Evolutionary conservation across 1,140 invertebrate genomes (phyloP).

Genomic region (Zeugodacus cucurbitae): DNA sequence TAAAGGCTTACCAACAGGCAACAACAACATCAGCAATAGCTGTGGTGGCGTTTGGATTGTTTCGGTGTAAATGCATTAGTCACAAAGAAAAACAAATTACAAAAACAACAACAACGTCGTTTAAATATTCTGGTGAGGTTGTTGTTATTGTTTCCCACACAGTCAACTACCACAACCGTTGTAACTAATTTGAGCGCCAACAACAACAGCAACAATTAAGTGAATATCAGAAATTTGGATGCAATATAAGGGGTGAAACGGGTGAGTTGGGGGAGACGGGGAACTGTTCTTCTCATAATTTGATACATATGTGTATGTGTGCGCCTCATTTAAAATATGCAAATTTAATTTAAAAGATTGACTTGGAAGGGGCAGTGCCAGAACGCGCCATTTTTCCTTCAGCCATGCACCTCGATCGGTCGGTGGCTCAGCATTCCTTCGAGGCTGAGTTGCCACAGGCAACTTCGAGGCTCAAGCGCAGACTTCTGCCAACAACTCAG

Average conservation of each 20-base stretch:
- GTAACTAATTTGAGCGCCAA: not conserved
- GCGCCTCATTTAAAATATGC: not conserved
- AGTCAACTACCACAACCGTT: not conserved
- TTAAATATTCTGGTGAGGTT: not conserved
- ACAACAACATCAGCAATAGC: not conserved
- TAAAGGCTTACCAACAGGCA: not conserved
- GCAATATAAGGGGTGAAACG: no score
- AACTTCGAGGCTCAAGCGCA: not conserved
- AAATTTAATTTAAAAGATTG: constrained; percentile 32
- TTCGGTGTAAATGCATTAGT: not conserved
- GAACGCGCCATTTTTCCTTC: not conserved
- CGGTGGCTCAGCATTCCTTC: not conserved
- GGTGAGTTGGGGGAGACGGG: not conserved
- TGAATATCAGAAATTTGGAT: no score
- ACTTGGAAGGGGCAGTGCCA: not conserved
- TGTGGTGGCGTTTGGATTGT: not conserved
- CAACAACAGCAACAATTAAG: not conserved
- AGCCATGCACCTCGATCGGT: not conserved
- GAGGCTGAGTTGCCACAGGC: not conserved
- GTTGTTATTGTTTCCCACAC: not conserved
- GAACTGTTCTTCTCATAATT: no score
- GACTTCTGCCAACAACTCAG: not conserved
- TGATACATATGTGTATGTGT: no score
- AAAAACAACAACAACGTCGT: not conserved
- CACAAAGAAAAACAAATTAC: not conserved